Base-by-base conservation (phyloP, 2,797 vertebrate genomes). In the Smutsia gigantea region DNA sequence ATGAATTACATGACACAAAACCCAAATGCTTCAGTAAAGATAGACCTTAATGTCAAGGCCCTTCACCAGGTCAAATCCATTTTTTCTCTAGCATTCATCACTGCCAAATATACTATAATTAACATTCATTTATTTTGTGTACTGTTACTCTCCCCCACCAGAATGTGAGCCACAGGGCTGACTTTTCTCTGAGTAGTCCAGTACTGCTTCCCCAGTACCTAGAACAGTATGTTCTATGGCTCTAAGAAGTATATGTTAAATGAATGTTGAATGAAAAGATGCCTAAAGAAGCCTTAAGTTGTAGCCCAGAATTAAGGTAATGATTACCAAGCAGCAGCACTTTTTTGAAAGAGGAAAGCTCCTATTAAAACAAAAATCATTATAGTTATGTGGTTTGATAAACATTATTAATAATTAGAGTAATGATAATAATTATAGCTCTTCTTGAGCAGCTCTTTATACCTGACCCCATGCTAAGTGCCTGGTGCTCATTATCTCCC, bases 371-470 rank as follows among this genome's bases (percentile, higher is more conserved):
- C 83, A 75, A 72, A 93, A 87, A 83, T 85, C n/a, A 29, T 49
- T 39, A 31, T 84, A 55, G 12, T 49, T 94, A 39, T 49, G 29
- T 85, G 77, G 7, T 66, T 77, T 82, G 61, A 66, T 89, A 57
- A 85, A 66, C 31, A 59, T 87, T 68, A 75, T 83, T 94, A 94
- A 64, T 63, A 90, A 92, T 88, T 71, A 82, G 59, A 88, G 9
- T 34, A 72, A 31, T 14, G 25, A 42, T 53, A 66, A 17, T 55
- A 49, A 51, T 87, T 83, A n/a, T 69, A 87, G 12, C 5, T 85
- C 21, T 77, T 74, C n/a, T 84, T 74, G 49, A 93, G 34, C 13
- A 63, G 10, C 37, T 59, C 8, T 68, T 1, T 59, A 29, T 92
- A 29, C 31, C 55, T 89, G 59, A 74, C 21, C 34, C 64, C 87